Conservation (phyloP, 2,113 vertebrate genomes). For the Sigmodon hispidus region DNA sequence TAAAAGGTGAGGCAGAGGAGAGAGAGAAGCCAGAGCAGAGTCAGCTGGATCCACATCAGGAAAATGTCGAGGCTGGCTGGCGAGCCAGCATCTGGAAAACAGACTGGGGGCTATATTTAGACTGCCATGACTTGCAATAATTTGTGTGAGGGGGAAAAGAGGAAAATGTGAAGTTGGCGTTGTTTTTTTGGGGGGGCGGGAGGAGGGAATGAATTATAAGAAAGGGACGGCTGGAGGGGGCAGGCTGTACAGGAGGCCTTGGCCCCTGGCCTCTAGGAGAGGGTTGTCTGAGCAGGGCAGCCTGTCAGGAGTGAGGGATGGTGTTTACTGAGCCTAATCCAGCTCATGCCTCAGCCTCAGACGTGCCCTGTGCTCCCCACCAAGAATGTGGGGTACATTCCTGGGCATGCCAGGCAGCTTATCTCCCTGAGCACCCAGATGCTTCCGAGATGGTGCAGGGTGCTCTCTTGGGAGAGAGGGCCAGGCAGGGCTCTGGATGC, state of each 20-base stretch:
- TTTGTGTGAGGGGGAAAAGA: conserved; percentile 64
- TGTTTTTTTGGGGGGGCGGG: conserved; percentile 66
- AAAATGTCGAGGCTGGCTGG: conserved; percentile 75
- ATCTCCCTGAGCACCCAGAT: conserved; percentile 69
- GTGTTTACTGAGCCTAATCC: conserved; percentile 81
- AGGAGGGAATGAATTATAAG: conserved; percentile 81
- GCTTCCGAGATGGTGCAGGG: conserved; percentile 67
- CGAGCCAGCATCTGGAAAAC: conserved; percentile 86
- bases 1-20: conserved; percentile 64
- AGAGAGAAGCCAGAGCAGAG: conserved; percentile 69
- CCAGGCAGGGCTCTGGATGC: not conserved
- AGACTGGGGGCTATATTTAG: conserved; percentile 89
- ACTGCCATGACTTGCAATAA: conserved; percentile 89
- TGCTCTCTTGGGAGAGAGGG: conserved; percentile 61
- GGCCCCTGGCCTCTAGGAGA: conserved; percentile 69
- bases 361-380: conserved; percentile 68
- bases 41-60: conserved; percentile 82
- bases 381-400: conserved; percentile 72
- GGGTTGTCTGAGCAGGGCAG: conserved; percentile 54
- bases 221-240: conserved; percentile 66
- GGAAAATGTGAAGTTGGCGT: conserved; percentile 78
- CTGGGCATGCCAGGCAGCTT: conserved; percentile 67
- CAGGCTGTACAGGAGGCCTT: conserved; percentile 57
- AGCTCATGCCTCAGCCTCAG: conserved; percentile 78
- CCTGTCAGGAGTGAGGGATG: conserved; percentile 78